These are phyloP conservation scores for Rhyzopertha dominica DNA, from an alignment of 1,140 invertebrate species.

Conservation along the genomic window DNA sequence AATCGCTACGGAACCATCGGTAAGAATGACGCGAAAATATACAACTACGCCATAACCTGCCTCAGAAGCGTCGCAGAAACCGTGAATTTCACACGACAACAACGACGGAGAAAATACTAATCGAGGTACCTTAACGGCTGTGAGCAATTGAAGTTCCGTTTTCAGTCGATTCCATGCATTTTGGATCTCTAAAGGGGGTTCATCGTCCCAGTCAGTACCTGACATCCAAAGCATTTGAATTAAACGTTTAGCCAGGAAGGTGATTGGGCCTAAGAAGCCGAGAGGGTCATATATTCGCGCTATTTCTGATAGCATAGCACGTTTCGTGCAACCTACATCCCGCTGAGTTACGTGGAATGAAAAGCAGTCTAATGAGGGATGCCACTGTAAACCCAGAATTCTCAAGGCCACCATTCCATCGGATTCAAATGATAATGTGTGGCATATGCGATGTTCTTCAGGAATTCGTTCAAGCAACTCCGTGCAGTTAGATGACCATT, in stretches of 20 bases:
- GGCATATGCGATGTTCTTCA: no score
- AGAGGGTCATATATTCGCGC: conserved; percentile 37
- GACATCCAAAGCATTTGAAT: conserved; percentile 39
- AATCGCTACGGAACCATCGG: background rate
- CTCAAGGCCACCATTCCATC: background rate
- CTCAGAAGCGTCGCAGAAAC: conserved; percentile 34
- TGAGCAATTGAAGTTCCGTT: conserved; percentile 1
- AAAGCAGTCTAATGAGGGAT: conserved; percentile 2
- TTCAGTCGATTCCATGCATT: conserved; percentile 25
- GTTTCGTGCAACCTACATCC: conserved; percentile 24
- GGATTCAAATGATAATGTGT: conserved; percentile 4
- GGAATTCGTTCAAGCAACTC: no score
- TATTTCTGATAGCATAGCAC: conserved; percentile 32
- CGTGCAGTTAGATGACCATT: no score
- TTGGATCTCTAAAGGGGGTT: conserved; percentile 18
- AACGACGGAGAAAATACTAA: background rate
- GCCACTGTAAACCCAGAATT: conserved; percentile 8
- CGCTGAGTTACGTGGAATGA: background rate
- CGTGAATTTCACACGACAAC: conserved; percentile 28
- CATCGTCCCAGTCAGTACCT: conserved; percentile 36
- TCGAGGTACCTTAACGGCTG: conserved; percentile 2
- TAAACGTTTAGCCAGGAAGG: conserved; percentile 35
- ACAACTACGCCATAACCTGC: conserved; percentile 27
- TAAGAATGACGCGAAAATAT: background rate
- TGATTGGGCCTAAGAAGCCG: conserved; percentile 35